phyloP scores from a whole-genome alignment of 2,113 vertebrate genomes.

The Salvelinus namaycush region DNA sequence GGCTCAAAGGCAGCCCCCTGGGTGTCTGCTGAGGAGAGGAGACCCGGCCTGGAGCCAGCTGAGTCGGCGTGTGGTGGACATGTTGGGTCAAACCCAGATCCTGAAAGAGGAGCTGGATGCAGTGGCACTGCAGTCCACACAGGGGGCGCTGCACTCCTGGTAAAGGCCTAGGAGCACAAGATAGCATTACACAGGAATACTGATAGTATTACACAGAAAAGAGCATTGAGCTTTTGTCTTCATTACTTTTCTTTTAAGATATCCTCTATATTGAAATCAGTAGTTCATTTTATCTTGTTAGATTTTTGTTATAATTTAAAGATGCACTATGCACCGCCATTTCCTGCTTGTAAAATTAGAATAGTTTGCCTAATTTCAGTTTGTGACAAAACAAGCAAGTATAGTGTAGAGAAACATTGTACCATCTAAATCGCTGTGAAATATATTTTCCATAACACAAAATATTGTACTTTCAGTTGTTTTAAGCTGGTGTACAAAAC shows the following conservation, averaged over 20 bases:
- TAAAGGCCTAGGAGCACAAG: constrained; percentile 61
- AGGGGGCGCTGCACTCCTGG: constrained; percentile 85
- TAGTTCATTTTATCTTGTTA: too few relatives aligned
- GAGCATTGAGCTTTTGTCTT: not conserved
- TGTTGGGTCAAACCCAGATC: constrained; percentile 66
- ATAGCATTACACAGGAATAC: not conserved
- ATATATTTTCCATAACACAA: too few relatives aligned
- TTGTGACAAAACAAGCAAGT: too few relatives aligned
- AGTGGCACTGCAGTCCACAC: constrained; percentile 68
- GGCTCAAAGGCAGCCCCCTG: constrained; percentile 76
- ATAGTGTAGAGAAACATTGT: too few relatives aligned
- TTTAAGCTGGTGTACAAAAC: too few relatives aligned
- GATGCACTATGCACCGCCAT: too few relatives aligned
- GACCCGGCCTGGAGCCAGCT: constrained; percentile 80
- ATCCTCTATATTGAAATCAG: too few relatives aligned
- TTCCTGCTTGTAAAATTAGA: too few relatives aligned
- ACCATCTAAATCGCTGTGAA: too few relatives aligned
- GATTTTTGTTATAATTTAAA: not conserved
- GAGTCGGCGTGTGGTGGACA: constrained; percentile 47
- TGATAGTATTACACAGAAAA: not conserved
- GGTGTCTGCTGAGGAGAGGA: constrained; percentile 79
- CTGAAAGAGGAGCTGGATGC: constrained; percentile 78
- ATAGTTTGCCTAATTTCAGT: too few relatives aligned
- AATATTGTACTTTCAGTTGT: too few relatives aligned
- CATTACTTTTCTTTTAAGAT: not conserved